phyloP scores from a whole-genome alignment of 1,140 invertebrate genomes.

The Halesus radiatus region DNA sequence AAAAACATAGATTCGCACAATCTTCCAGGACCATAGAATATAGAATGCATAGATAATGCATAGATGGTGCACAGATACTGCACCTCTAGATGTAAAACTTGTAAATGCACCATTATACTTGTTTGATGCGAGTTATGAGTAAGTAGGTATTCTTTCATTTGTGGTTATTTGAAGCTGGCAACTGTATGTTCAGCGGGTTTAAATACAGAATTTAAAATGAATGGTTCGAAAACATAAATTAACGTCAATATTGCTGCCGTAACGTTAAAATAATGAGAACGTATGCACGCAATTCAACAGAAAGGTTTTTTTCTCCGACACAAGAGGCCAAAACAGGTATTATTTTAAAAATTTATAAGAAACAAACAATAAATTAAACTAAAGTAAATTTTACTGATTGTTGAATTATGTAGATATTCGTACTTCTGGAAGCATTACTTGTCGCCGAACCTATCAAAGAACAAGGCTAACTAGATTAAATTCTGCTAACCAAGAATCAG shows the following conservation, averaged over 20 bases:
- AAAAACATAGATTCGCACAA: too few species aligned
- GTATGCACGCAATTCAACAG: background rate
- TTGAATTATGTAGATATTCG: background rate
- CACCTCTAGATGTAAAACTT: too few species aligned
- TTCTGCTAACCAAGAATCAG: background rate
- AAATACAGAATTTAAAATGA: background rate
- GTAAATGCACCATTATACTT: too few species aligned
- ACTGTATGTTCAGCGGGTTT: background rate
- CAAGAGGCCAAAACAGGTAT: background rate
- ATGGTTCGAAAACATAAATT: background rate
- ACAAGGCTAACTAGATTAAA: background rate
- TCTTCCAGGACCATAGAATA: too few species aligned
- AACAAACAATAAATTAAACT: too few species aligned
- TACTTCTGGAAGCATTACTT: background rate
- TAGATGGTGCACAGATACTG: too few species aligned
- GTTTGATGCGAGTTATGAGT: too few species aligned
- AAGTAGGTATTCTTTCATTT: too few species aligned
- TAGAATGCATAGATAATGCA: too few species aligned
- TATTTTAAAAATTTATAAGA: background rate
- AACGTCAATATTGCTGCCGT: background rate
- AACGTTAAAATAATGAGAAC: slow-evolving; percentile 27
- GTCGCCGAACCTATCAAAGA: background rate
- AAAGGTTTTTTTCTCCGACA: background rate
- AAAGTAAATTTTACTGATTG: too few species aligned
- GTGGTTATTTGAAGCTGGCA: too few species aligned